These are phyloP conservation scores for Aporrectodea caliginosa DNA, from an alignment of 1,140 invertebrate species.

Conservation along the genomic window DNA sequence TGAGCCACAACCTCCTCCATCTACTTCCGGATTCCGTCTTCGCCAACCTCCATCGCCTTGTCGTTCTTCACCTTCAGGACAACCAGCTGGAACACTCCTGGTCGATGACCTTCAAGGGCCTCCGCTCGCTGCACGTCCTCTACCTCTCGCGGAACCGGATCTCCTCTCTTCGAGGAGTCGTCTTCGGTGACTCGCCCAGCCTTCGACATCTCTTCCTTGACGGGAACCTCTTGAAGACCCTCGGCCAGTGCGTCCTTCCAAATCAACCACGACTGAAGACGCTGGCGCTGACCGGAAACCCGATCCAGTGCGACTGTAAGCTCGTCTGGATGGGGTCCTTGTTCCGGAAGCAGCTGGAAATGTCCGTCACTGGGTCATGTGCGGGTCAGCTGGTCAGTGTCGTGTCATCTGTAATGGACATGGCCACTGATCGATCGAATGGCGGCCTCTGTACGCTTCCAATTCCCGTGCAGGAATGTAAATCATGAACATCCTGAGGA, in stretches of 20 bases:
- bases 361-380: too few species aligned
- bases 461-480: too few species aligned
- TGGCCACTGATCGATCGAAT: too few species aligned
- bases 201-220: conserved; percentile 23
- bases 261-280: conserved; percentile 3
- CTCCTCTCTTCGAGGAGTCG: background rate
- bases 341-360: too few species aligned
- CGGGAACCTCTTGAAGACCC: conserved; percentile 1
- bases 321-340: conserved; percentile 18
- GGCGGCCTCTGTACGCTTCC: too few species aligned
- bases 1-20: conserved; percentile 69
- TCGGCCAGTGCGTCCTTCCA: conserved; percentile 5
- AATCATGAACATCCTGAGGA: too few species aligned
- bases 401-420: too few species aligned
- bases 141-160: conserved; percentile 22
- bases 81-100: conserved; percentile 61
- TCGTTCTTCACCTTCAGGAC: conserved; percentile 67
- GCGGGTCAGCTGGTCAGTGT: too few species aligned
- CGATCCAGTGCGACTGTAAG: conserved; percentile 23
- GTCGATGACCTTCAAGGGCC: conserved; percentile 9
- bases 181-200: background rate
- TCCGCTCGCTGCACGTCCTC: conserved; percentile 10
- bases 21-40: conserved; percentile 69
- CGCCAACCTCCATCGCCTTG: conserved; percentile 62
- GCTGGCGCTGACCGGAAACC: conserved; percentile 24